These are phyloP conservation scores for Ditylenchus dipsaci DNA, from an alignment of 1,140 invertebrate genomes.

Conservation along the genomic window DNA sequence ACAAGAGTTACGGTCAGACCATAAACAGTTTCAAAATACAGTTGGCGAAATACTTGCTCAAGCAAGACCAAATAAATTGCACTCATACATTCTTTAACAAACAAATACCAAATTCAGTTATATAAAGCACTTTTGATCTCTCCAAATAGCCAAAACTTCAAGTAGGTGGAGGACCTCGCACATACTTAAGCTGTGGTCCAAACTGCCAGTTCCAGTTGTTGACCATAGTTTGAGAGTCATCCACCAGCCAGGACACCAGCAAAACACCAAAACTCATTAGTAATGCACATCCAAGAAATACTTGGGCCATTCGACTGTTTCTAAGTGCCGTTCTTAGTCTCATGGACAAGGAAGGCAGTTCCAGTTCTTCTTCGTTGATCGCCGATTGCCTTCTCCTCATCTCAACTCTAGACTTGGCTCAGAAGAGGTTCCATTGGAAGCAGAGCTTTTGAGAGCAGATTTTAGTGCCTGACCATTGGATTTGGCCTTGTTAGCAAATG, in stretches of 20 bases:
- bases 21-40: too few relatives aligned
- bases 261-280: slow-evolving; percentile 12
- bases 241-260: slow-evolving; percentile 6
- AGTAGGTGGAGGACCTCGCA: slow-evolving; percentile 25
- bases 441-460: neutral
- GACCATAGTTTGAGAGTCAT: neutral
- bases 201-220: slow-evolving; percentile 28
- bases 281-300: neutral
- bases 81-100: too few relatives aligned
- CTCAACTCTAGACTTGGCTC: neutral
- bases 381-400: neutral
- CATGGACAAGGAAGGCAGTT: neutral
- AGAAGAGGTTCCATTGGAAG: neutral
- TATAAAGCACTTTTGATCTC: too few relatives aligned
- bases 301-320: neutral
- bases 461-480: neutral
- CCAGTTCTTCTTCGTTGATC: neutral
- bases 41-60: too few relatives aligned
- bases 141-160: too few relatives aligned
- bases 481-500: neutral
- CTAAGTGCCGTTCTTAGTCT: neutral
- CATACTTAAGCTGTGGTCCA: slow-evolving; percentile 34
- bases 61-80: too few relatives aligned
- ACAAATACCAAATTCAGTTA: too few relatives aligned
- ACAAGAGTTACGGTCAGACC: too few relatives aligned